These are phyloP conservation scores for Helostoma temminkii DNA, from an alignment of 2,797 vertebrate species.

Conservation along the genomic window DNA sequence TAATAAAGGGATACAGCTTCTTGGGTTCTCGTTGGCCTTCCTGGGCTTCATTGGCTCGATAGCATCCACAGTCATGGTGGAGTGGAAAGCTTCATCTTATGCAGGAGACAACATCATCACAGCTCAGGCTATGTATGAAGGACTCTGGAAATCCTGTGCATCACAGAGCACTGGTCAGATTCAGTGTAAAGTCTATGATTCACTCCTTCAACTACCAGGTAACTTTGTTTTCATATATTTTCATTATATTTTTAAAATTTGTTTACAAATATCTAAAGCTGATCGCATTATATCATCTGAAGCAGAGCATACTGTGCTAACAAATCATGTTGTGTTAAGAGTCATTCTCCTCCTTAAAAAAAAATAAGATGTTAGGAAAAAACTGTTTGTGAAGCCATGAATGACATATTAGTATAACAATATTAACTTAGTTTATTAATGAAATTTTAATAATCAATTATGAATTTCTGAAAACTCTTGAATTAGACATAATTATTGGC, in stretches of 20 bases:
- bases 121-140: constrained; percentile 93
- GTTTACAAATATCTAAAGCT: neutral
- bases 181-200: constrained; percentile 95
- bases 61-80: constrained; percentile 89
- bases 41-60: constrained; percentile 91
- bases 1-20: constrained; percentile 90
- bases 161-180: constrained; percentile 95
- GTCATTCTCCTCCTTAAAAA: neutral
- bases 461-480: neutral
- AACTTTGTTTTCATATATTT: constrained; percentile 19
- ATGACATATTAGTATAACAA: neutral
- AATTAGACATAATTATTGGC: neutral
- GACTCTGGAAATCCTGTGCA: constrained; percentile 93
- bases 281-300: neutral
- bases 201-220: constrained; percentile 90
- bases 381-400: neutral
- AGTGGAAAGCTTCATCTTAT: constrained; percentile 95
- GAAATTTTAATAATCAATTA: neutral
- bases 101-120: constrained; percentile 94
- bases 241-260: neutral
- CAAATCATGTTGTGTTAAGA: neutral
- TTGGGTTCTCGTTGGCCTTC: constrained; percentile 91
- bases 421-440: rapidly evolving
- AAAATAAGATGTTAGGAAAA: neutral
- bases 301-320: neutral